A percentile compares a stretch with the other conserved stretches of the same genome.
These are phyloP conservation scores for Blastomussa wellsi DNA, from an alignment of 92 coral and sea anemone genomes.

Conservation along the genomic window DNA sequence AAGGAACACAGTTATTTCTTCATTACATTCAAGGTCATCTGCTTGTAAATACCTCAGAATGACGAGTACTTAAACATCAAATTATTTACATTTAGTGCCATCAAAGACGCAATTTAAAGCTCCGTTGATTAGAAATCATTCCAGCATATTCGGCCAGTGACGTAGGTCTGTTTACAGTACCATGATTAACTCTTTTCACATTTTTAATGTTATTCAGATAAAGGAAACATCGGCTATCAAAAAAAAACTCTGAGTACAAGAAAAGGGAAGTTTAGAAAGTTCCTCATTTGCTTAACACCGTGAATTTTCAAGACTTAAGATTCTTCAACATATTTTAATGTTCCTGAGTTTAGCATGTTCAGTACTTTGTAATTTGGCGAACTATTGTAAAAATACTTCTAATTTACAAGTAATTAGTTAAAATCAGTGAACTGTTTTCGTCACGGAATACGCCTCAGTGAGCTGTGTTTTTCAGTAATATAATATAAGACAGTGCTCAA, in stretches of 20 bases:
- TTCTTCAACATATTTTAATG: not conserved
- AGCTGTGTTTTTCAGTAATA: too few species aligned
- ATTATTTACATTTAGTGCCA: not conserved
- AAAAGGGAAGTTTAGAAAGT: not conserved
- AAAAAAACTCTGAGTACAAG: not conserved
- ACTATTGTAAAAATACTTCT: not conserved
- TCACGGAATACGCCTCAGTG: not conserved
- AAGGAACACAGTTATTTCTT: conserved; percentile 33
- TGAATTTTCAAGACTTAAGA: not conserved
- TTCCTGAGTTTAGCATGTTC: not conserved
- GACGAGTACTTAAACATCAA: not conserved
- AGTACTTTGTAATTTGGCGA: not conserved
- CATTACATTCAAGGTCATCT: not conserved
- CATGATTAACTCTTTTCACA: conserved; percentile 4
- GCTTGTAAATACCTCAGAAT: not conserved
- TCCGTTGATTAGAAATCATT: not conserved
- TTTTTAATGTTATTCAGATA: not conserved
- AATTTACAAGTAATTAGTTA: not conserved
- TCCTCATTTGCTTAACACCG: not conserved
- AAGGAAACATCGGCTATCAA: not conserved
- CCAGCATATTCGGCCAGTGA: too few species aligned
- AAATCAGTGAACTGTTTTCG: not conserved
- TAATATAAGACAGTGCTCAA: too few species aligned
- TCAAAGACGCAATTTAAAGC: not conserved
- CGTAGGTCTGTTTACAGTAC: not conserved